These are phyloP conservation scores for Carposina sasakii DNA, from an alignment of 1,140 invertebrate genomes.

Conservation along the genomic window DNA sequence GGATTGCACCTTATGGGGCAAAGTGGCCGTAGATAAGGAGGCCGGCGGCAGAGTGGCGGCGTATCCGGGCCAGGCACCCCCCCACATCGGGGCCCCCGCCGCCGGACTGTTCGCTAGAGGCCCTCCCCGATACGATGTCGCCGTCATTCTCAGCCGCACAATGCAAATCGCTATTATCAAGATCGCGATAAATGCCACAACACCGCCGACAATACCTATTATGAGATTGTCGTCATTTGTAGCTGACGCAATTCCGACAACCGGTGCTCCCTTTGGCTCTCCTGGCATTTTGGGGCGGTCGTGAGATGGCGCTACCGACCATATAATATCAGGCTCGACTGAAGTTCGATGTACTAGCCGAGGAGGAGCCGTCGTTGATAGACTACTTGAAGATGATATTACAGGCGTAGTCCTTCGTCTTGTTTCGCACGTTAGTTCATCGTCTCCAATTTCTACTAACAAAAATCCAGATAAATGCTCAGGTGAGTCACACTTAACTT, in stretches of 20 bases:
- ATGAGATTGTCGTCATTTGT: slow-evolving; percentile 93
- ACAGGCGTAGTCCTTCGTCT: slow-evolving; percentile 74
- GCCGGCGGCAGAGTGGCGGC: slow-evolving; percentile 66
- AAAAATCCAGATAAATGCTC: slow-evolving; percentile 77
- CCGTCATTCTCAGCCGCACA: slow-evolving; percentile 80
- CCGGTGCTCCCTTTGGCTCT: slow-evolving; percentile 74
- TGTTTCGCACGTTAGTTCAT: slow-evolving; percentile 84
- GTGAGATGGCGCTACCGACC: slow-evolving; percentile 83
- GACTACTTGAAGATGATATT: slow-evolving; percentile 53
- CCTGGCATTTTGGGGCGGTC: slow-evolving; percentile 70
- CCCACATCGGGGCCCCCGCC: slow-evolving; percentile 71
- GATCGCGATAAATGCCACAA: slow-evolving; percentile 91
- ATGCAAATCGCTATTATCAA: slow-evolving; percentile 92
- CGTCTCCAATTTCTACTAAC: slow-evolving; percentile 83
- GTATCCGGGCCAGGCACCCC: slow-evolving; percentile 68
- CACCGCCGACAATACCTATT: slow-evolving; percentile 92
- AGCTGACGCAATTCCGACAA: slow-evolving; percentile 74
- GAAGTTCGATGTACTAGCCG: slow-evolving; percentile 74
- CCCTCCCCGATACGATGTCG: slow-evolving; percentile 78
- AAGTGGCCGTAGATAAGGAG: slow-evolving; percentile 73
- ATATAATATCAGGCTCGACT: slow-evolving; percentile 88
- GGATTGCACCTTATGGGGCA: slow-evolving; percentile 76
- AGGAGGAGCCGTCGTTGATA: slow-evolving; percentile 63
- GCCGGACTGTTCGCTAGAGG: slow-evolving; percentile 73
- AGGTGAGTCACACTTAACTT: slow-evolving; percentile 79